Base-by-base conservation (phyloP, 1,140 invertebrate genomes). In the Trichomalopsis sarcophagae region DNA sequence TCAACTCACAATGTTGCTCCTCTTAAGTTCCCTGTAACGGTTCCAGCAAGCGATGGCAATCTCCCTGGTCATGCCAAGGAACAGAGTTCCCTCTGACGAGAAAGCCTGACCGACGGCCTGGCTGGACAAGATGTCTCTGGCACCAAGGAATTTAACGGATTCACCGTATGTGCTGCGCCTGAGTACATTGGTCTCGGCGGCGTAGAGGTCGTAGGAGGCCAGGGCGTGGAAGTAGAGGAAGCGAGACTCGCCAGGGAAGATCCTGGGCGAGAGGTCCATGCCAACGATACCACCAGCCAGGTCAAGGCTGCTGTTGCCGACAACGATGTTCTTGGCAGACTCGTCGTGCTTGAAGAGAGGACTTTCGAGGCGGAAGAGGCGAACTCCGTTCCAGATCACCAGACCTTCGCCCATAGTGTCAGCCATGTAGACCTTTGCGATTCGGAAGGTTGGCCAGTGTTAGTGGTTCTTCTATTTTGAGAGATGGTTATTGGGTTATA, bases 11-110 rank as follows among this genome's bases (percentile, higher is more conserved):
- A 88, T 86, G 77, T 87, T 87, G 68, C 86, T 71, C 7, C 14
- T 73, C 0, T n/a, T 76, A 0, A 89, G 50, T 10, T 76, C 14
- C 27, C 21, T 85, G 33, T 87, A 79, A 23, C 82, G 86, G 78
- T 93, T 91, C 92, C 91, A 93, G 68, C 93, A 94, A 14, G 81
- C 89, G 9, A 94, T 89, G 17, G 91, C 88, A 10, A 89, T 90
- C 11, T 90, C 82, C 10, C 75, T 77, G 2, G 91, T 85, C 13
- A 91, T 87, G 0, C 90, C 89, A 30, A 92, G 90, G 84, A 93
- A 92, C 2, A 94, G 87, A 6, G 90, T 87, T 3, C 91, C 92
- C 3, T 86, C 77, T 0, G 78, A 62, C 0, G 91, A 90, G 85
- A 92, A 91, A 2, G 91, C 92, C 87, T 89, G 0, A 84, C 81